phyloP scores from a whole-genome alignment of 2,797 vertebrate genomes.

The Centroberyx gerrardi region DNA sequence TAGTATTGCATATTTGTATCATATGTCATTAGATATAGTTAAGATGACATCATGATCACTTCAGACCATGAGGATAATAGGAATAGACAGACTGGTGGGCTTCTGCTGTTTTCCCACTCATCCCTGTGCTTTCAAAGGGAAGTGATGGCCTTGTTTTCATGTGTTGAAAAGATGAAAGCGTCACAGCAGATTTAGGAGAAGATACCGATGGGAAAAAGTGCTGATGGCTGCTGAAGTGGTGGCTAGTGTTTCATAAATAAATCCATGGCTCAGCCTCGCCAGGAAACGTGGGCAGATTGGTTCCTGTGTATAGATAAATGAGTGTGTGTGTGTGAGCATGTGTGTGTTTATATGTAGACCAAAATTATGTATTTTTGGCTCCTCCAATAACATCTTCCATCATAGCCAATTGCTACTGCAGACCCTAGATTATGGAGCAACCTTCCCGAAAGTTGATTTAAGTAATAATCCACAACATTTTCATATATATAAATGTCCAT shows the following conservation, averaged over 20 bases:
- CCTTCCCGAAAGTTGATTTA: no score
- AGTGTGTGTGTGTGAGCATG: neutral
- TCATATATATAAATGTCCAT: no score
- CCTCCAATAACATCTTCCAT: no score
- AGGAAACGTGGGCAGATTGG: neutral
- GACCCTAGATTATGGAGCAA: no score
- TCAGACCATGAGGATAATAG: neutral
- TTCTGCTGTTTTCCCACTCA: neutral
- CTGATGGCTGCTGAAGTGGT: slow-evolving; percentile 3
- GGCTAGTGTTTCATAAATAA: slow-evolving; percentile 25
- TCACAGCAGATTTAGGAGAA: neutral
- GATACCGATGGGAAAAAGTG: neutral
- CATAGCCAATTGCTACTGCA: no score
- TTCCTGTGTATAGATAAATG: neutral
- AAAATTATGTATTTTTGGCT: no score
- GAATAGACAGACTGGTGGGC: neutral
- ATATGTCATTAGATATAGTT: slow-evolving; percentile 51
- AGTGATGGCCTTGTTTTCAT: slow-evolving; percentile 18
- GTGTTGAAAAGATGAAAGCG: slow-evolving; percentile 37
- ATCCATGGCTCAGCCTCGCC: neutral
- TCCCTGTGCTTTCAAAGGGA: slow-evolving; percentile 7
- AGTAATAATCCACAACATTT: no score
- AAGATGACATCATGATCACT: slow-evolving; percentile 15
- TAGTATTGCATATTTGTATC: no score
- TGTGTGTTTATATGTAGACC: neutral